Percentiles rank a stretch among this genome's conserved stretches.
These are phyloP conservation scores for Zaprionus ornatus DNA, from an alignment of 1,140 invertebrate genomes.

Conservation along the genomic window DNA sequence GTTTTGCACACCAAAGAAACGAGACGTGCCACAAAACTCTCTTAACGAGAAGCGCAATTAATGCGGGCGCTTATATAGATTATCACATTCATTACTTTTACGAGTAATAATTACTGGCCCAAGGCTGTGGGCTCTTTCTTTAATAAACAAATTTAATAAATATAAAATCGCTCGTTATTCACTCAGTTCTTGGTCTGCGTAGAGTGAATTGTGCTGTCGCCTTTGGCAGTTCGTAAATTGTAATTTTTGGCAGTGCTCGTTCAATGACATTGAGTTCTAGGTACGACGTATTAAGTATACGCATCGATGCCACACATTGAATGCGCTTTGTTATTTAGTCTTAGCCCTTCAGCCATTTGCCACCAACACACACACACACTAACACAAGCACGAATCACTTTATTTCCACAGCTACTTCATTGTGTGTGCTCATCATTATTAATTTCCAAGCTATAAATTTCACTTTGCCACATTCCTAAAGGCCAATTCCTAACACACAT, in stretches of 20 bases:
- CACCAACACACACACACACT: background rate
- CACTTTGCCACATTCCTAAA: constrained; percentile 78
- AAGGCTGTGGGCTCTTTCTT: background rate
- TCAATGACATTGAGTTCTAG: background rate
- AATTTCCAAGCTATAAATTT: constrained; percentile 82
- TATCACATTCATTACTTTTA: constrained; percentile 31
- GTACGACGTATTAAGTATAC: constrained; percentile 30
- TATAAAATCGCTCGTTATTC: background rate
- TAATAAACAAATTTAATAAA: background rate
- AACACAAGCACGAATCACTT: constrained; percentile 28
- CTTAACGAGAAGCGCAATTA: constrained; percentile 35
- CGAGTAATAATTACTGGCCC: background rate
- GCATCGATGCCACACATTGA: constrained; percentile 30
- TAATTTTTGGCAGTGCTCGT: constrained; percentile 20
- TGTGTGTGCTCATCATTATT: constrained; percentile 76
- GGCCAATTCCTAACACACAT: constrained; percentile 61
- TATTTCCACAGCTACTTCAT: constrained; percentile 65
- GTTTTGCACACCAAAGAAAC: constrained; percentile 34
- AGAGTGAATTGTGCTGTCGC: background rate
- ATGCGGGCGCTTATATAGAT: constrained; percentile 32
- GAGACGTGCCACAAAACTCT: constrained; percentile 27
- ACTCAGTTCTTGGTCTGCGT: background rate
- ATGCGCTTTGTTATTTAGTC: constrained; percentile 44
- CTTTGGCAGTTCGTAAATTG: constrained; percentile 30
- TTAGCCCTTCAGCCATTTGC: constrained; percentile 32